A percentile compares a stretch with the other conserved stretches of the same genome.
Conservation (phyloP, 2,113 vertebrate species). For the Scomber scombrus region DNA sequence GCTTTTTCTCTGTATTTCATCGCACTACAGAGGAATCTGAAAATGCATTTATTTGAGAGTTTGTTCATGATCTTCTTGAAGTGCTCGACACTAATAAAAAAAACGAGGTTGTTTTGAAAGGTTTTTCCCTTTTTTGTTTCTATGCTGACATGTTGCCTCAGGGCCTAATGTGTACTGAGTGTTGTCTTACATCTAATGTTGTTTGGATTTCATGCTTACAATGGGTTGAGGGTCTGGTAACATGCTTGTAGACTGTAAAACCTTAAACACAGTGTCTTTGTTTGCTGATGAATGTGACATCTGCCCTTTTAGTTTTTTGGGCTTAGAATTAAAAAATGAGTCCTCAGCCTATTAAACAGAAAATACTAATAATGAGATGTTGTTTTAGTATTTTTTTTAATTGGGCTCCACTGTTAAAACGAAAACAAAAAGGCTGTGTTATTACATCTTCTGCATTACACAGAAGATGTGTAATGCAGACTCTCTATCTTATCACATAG, state of each 20-base stretch:
- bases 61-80: conserved; percentile 55
- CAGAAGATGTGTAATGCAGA: too few relatives aligned
- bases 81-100: conserved; percentile 65
- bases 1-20: conserved; percentile 45
- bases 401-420: conserved; percentile 29
- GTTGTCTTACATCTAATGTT: conserved; percentile 69
- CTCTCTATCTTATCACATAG: conserved; percentile 30
- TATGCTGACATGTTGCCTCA: conserved; percentile 60
- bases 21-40: conserved; percentile 48
- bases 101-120: conserved; percentile 56
- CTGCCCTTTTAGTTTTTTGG: conserved; percentile 29
- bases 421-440: neutral
- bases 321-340: conserved; percentile 41
- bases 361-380: conserved; percentile 28
- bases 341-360: conserved; percentile 29
- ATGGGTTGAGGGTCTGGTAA: conserved; percentile 35
- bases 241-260: conserved; percentile 44
- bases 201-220: conserved; percentile 67
- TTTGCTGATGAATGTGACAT: conserved; percentile 33
- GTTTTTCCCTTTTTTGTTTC: conserved; percentile 58
- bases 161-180: conserved; percentile 59
- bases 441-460: conserved; percentile 30
- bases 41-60: conserved; percentile 64
- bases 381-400: conserved; percentile 52
- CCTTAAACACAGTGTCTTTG: conserved; percentile 26